phyloP scores from a whole-genome alignment of 1,140 invertebrate species.

The Saccostrea cuccullata region DNA sequence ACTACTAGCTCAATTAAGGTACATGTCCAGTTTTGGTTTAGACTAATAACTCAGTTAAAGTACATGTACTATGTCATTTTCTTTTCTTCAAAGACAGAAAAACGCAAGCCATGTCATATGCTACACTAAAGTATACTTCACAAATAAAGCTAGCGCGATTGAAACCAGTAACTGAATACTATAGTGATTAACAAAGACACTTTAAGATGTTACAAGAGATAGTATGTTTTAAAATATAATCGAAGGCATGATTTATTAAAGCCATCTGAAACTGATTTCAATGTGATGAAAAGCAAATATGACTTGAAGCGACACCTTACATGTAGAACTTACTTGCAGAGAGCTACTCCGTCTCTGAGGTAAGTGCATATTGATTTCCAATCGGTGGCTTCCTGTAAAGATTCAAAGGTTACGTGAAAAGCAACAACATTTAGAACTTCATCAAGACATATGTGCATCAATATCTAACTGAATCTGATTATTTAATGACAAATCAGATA shows the following conservation, averaged over 20 bases:
- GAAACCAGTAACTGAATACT: constrained; percentile 25
- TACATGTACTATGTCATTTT: neutral
- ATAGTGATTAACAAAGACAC: neutral
- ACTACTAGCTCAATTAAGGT: neutral
- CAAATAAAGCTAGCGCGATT: constrained; percentile 29
- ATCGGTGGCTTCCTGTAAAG: constrained; percentile 54
- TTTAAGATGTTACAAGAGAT: neutral
- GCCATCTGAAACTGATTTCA: neutral
- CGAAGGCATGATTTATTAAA: neutral
- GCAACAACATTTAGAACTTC: neutral
- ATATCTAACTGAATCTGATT: neutral
- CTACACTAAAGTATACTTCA: constrained; percentile 36
- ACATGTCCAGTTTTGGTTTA: neutral
- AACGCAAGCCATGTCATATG: constrained; percentile 17
- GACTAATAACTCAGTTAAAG: neutral
- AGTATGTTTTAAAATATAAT: neutral
- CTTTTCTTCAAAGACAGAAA: neutral
- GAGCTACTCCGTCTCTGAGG: constrained; percentile 70
- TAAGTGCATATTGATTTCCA: constrained; percentile 63
- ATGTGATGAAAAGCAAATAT: neutral
- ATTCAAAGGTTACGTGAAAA: neutral
- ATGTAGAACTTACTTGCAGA: constrained; percentile 72
- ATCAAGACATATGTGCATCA: neutral
- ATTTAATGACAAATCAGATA: neutral
- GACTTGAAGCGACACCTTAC: neutral